Evolutionary conservation across 2,113 vertebrate species (phyloP), one percentile per base, ranked within the genome.

Genomic region (Cephalophus harveyi): DNA sequence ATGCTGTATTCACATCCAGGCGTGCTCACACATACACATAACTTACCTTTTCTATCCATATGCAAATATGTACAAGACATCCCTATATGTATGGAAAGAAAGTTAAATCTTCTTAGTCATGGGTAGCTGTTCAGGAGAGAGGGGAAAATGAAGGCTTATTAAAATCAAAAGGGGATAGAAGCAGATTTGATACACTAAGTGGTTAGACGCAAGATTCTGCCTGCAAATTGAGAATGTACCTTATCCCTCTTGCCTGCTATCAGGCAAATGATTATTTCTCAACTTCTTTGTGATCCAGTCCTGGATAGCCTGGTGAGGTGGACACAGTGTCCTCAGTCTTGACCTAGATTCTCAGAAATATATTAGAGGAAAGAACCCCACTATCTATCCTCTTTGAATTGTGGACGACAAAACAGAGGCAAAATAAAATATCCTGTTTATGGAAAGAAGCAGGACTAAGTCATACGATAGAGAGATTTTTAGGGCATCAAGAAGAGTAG

Each of bases 51-150:
- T 90, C 52, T 88, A 89, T 36, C 57, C 40, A 54, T 48, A 57
- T 74, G 36, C 60, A 97, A 82, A 88, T 82, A 86, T 81, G 64
- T 33, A 57, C 17, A 50, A 86, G 50, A 17, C 36, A 81, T 48
- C 55, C 36, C 50, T 54, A 78, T 40, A 55, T 27, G 17, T n/a
- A 86, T 12, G 33, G 84, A 87, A 90, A 96, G 62, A 89, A 48
- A 98, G 43, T 88, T 90, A 96, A 96, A 95, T 93, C 95, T 96
- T 93, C 97, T 97, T 97, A 97, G 94, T 96, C 87, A 96, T 93
- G 96, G 92, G 81, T 91, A 91, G 84, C 96, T 95, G 81, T 95
- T 97, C 95, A 89, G 33, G 55, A 97, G 83, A 97, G 67, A 96
- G 50, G 36, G 87, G 15, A 82, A 92, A 95, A 94, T 57, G 57